Conservation (phyloP, 2,113 vertebrate species). For the Parus major region DNA sequence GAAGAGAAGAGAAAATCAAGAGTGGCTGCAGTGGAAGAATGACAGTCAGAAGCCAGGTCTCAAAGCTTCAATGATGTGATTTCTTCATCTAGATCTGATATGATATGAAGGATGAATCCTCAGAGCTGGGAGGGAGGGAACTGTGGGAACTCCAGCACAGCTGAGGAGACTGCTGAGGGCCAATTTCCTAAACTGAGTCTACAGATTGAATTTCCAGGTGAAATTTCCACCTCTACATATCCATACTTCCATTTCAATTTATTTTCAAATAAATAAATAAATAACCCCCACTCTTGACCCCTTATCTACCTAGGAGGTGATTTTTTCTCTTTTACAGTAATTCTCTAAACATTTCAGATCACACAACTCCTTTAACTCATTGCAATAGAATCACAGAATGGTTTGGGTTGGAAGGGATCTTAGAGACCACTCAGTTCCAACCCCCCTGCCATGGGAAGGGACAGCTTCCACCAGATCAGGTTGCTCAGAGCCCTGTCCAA, state of each 20-base stretch:
- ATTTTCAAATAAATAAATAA: neutral
- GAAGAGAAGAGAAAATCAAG: neutral
- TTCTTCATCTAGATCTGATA: neutral
- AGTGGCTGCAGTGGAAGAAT: neutral
- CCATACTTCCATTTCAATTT: neutral
- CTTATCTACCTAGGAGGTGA: neutral
- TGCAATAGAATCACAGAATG: neutral
- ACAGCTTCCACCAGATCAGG: neutral
- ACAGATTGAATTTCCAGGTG: neutral
- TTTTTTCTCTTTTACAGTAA: neutral
- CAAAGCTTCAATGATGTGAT: neutral
- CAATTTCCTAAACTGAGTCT: neutral
- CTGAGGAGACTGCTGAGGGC: neutral
- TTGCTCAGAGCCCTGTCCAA: neutral
- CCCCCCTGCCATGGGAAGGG: fast-evolving
- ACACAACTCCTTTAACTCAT: neutral
- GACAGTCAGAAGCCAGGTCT: neutral
- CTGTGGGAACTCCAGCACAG: neutral
- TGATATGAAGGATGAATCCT: neutral
- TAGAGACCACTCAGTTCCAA: neutral
- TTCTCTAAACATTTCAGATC: neutral
- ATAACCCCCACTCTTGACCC: too few relatives aligned
- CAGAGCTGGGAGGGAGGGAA: neutral
- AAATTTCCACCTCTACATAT: neutral
- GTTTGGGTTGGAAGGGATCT: neutral